phyloP scores from a whole-genome alignment of 2,113 vertebrate genomes.

The Galbula dea region DNA sequence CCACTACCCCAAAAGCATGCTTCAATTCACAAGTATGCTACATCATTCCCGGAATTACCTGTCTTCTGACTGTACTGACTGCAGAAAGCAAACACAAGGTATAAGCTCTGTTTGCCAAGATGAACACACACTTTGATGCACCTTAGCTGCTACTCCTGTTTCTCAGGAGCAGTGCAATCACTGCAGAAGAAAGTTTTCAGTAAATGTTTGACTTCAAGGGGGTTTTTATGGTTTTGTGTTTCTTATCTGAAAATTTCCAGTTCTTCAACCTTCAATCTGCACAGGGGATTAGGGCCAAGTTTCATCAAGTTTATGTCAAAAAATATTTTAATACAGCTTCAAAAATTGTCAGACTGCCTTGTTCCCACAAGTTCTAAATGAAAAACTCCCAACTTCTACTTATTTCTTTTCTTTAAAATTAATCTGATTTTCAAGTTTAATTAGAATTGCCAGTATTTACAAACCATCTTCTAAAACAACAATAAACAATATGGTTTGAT shows the following conservation, averaged over 20 bases:
- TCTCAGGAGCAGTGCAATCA: background rate
- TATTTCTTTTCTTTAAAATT: background rate
- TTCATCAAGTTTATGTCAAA: background rate
- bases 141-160: background rate
- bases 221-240: background rate
- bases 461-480: background rate
- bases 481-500: background rate
- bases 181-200: background rate
- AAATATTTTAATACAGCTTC: background rate
- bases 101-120: fast-evolving
- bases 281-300: background rate
- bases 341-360: background rate
- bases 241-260: background rate
- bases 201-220: background rate
- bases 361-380: background rate
- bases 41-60: background rate
- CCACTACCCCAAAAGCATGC: background rate
- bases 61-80: background rate
- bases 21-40: background rate
- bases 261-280: background rate
- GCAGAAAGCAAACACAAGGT: background rate
- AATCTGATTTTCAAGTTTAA: background rate
- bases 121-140: background rate
- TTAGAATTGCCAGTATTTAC: background rate
- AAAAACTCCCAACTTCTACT: background rate